phyloP scores from a whole-genome alignment of 2,113 vertebrate genomes.

The Cryptomyrus ogoouensis region DNA sequence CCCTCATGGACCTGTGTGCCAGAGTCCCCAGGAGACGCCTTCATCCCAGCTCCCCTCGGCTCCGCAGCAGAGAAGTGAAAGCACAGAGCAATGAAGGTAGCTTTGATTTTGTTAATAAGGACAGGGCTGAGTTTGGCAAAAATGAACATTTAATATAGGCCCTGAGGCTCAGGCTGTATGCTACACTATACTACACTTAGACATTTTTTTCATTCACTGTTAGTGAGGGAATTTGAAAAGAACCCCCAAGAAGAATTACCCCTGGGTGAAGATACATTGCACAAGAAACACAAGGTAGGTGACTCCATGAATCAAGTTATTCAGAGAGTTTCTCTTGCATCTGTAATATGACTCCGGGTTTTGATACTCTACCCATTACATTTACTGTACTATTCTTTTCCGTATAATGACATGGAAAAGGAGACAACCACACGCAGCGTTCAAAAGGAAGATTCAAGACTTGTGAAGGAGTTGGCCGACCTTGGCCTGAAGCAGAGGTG shows the following conservation, averaged over 20 bases:
- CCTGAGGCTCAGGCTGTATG: not conserved
- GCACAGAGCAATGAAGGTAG: not conserved
- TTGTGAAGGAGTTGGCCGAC: not conserved
- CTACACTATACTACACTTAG: not conserved
- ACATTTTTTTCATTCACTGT: not conserved
- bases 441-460: not conserved
- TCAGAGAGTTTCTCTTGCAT: not conserved
- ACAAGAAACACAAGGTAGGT: slow-evolving; percentile 12
- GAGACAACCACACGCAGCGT: not conserved
- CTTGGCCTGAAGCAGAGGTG: not conserved
- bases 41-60: not conserved
- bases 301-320: not conserved
- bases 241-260: not conserved
- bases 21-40: not conserved
- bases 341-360: not conserved
- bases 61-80: not conserved
- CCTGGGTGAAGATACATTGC: not conserved
- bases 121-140: not conserved
- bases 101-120: not conserved
- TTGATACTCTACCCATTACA: not conserved
- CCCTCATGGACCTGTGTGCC: not conserved
- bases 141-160: not conserved
- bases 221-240: not conserved
- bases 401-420: not conserved
- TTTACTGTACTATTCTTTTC: not conserved